Percentiles rank a stretch among this genome's conserved stretches.
Conservation (phyloP, 2,797 vertebrate genomes). For the Ibycter americanus region DNA sequence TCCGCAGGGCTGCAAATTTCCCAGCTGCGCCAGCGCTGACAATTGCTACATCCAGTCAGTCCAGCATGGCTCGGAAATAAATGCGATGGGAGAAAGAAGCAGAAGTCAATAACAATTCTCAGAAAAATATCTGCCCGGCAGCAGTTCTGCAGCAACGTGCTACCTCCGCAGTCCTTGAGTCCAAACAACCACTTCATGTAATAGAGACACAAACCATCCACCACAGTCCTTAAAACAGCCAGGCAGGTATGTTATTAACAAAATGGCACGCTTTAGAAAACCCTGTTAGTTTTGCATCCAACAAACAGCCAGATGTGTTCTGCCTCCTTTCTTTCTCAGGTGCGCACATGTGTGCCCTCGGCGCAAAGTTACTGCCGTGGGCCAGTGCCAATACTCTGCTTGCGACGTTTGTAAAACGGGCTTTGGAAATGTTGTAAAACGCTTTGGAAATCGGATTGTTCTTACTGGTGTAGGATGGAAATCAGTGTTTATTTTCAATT, state of each 20-base stretch:
- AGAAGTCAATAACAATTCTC: not conserved
- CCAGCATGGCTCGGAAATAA: not conserved
- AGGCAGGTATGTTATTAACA: not conserved
- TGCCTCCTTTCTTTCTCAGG: not conserved
- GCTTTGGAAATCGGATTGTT: not conserved
- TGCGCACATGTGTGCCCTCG: accelerated
- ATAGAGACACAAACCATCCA: not conserved
- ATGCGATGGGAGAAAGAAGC: not conserved
- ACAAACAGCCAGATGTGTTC: accelerated
- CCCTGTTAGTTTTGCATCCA: not conserved
- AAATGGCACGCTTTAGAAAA: not conserved
- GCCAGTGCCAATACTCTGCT: not conserved
- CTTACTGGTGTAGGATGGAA: not conserved
- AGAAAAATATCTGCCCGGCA: not conserved
- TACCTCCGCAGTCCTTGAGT: accelerated
- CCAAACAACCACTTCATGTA: not conserved
- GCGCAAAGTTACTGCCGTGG: not conserved
- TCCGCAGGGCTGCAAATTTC: not conserved
- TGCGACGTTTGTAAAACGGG: not conserved
- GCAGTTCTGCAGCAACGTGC: accelerated
- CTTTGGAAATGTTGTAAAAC: not conserved
- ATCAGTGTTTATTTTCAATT: not conserved
- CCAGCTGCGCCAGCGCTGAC: not conserved
- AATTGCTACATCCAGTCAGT: not conserved
- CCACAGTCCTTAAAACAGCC: not conserved